Base-by-base conservation (phyloP, 2,888 invertebrate genomes). In the Tinea pellionella region DNA sequence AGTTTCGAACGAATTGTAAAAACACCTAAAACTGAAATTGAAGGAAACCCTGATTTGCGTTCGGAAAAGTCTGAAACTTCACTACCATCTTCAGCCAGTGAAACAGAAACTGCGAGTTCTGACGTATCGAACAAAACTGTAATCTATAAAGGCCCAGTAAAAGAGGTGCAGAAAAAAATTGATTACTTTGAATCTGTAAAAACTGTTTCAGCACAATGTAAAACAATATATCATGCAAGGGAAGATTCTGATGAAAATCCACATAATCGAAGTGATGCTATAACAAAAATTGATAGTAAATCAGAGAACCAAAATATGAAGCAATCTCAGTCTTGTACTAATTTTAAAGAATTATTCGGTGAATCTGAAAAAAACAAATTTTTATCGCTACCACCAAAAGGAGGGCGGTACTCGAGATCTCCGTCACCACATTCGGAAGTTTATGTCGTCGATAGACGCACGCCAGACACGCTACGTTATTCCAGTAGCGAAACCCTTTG, bases 281-380 rank as follows among this genome's bases (percentile, higher is more conserved):
- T 67, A 59, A 62, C 67, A 66, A 58, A 60, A 7, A 29, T 63
- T 51, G 64, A 69, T 63, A 64, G 62, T 66, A 71, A 66, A 63
- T 72, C 67, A 67, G 72, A 66, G 19, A 65, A 63, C 63, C 64
- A 66, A 67, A 78, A 73, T 68, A 73, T 89, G 59, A 77, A 79
- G n/a, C 84, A 89, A 56, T 92, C 93, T 0, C 91, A 91, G 66
- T 93, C 93, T 0, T 92, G 91, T 69, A 89, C 94, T 32, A 92
- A 94, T 76, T 80, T 95, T 61, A 94, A 93, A 69, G 95, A 95
- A 65, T 80, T 94, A n/a, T 95, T 94, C 69, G 95, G 95, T 0
- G 95, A 95, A 74, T 89, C 88, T 24, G 89, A 91, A 64, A 85
- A 87, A 67, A 88, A 88, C 64, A 90, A 88, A 69, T 91, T 89